A percentile compares a stretch with the other conserved stretches of the same genome.
These are phyloP conservation scores for Drosophila quasianomalipes DNA, from an alignment of 2,888 invertebrate species.

Conservation along the genomic window DNA sequence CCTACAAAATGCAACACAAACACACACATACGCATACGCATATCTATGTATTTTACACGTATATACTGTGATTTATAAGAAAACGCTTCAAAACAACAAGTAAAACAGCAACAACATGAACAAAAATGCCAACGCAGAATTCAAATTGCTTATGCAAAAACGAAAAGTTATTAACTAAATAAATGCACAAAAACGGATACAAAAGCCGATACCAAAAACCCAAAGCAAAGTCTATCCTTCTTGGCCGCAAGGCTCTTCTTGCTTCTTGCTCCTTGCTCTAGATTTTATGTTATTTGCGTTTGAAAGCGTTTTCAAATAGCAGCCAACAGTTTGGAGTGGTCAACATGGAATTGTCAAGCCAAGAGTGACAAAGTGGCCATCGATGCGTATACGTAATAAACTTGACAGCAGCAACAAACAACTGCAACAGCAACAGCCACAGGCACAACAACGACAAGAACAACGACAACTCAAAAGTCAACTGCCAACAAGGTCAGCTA, in stretches of 20 bases:
- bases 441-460: conserved; percentile 15
- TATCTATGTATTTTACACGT: conserved; percentile 78
- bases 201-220: conserved; percentile 63
- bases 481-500: conserved; percentile 75
- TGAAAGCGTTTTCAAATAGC: conserved; percentile 34
- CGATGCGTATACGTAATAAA: conserved; percentile 67
- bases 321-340: conserved; percentile 20
- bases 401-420: conserved; percentile 47
- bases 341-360: conserved; percentile 7
- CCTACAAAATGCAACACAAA: conserved; percentile 16
- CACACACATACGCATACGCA: conserved; percentile 47
- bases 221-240: conserved; percentile 63
- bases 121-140: conserved; percentile 61
- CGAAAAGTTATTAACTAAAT: conserved; percentile 76
- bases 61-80: conserved; percentile 82
- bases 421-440: conserved; percentile 18
- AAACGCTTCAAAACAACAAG: conserved; percentile 68
- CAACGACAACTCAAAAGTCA: conserved; percentile 25
- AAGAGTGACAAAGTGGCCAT: conserved; percentile 56
- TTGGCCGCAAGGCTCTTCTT: conserved; percentile 54
- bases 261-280: conserved; percentile 10
- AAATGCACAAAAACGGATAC: conserved; percentile 75
- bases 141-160: conserved; percentile 67
- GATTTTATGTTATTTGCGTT: conserved; percentile 45
- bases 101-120: conserved; percentile 41